Evolutionary conservation across 2,113 vertebrate species (phyloP).

Genomic region (Hippocampus abdominalis): DNA sequence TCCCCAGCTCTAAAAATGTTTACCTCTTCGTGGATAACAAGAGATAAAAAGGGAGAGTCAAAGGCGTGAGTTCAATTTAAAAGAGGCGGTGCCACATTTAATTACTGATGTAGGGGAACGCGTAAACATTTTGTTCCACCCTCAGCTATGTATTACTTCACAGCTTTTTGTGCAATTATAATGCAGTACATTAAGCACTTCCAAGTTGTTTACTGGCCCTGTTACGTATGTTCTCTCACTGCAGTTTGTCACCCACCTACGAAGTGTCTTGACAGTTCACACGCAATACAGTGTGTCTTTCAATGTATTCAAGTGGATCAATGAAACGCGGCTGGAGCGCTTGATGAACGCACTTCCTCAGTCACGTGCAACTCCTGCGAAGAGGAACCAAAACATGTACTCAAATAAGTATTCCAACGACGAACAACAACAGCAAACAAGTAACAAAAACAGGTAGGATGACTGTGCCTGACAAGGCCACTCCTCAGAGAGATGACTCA

Average conservation of each 20-base stretch:
- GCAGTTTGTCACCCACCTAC: conserved; percentile 18
- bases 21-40: too few relatives aligned
- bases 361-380: not conserved
- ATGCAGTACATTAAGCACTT: too few relatives aligned
- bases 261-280: not conserved
- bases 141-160: too few relatives aligned
- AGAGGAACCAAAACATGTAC: not conserved
- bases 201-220: too few relatives aligned
- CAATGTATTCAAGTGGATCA: conserved; percentile 14
- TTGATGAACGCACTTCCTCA: not conserved
- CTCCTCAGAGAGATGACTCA: conserved; percentile 10
- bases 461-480: conserved; percentile 10
- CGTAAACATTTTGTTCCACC: too few relatives aligned
- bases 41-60: too few relatives aligned
- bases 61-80: too few relatives aligned
- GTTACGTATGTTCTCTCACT: not conserved
- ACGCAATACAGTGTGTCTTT: not conserved
- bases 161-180: too few relatives aligned
- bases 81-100: too few relatives aligned
- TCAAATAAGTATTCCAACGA: not conserved
- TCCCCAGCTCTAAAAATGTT: too few relatives aligned
- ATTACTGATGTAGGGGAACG: too few relatives aligned
- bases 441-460: conserved; percentile 30
- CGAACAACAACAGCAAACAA: not conserved
- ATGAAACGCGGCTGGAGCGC: not conserved